Conservation (phyloP, 2,888 invertebrate genomes). For the Melikaiella ostensackeni region DNA sequence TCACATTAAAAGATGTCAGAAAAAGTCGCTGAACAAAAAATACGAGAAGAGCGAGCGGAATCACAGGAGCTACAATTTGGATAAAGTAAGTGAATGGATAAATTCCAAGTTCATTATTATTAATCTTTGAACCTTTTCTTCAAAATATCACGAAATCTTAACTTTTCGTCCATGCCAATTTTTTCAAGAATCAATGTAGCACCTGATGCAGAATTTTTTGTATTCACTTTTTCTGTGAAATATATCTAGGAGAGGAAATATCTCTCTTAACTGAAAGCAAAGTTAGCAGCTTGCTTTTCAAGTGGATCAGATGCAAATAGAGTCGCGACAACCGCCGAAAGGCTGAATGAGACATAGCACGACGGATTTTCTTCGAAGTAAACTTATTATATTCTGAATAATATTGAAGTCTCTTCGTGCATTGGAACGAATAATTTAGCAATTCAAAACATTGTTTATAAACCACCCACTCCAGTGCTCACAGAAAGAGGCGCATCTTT, state of each 20-base stretch:
- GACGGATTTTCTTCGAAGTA: not conserved
- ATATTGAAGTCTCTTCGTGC: not conserved
- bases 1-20: too few relatives aligned
- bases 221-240: too few relatives aligned
- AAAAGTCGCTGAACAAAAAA: too few relatives aligned
- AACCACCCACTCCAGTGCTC: not conserved
- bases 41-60: too few relatives aligned
- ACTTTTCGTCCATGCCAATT: too few relatives aligned
- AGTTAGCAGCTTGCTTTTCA: conserved; percentile 17
- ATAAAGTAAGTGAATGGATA: too few relatives aligned
- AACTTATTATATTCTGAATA: conserved; percentile 29
- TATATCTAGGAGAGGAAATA: not conserved
- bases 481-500: not conserved
- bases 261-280: conserved; percentile 3
- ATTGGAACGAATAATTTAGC: conserved; percentile 28
- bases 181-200: too few relatives aligned
- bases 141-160: too few relatives aligned
- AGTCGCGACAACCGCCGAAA: conserved; percentile 16
- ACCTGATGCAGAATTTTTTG: too few relatives aligned
- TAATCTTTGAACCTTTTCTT: too few relatives aligned
- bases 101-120: too few relatives aligned
- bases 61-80: too few relatives aligned
- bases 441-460: conserved; percentile 14
- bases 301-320: conserved; percentile 31
- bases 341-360: conserved; percentile 3